Evolutionary conservation across 1,140 invertebrate genomes (phyloP).

Genomic region (Meloidogyne chitwoodi): DNA sequence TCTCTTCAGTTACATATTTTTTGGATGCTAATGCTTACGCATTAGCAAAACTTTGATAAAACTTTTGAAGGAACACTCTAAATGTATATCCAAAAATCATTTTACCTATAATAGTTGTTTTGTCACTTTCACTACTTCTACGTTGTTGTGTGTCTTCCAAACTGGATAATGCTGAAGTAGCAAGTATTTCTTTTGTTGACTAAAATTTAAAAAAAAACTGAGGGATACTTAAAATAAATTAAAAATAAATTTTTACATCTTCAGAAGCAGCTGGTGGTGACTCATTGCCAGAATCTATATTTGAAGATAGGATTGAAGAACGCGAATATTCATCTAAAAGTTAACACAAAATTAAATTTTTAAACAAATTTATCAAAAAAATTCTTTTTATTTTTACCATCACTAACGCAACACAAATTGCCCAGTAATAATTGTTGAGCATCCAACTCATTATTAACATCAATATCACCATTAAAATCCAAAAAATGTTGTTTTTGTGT

Average conservation of each 20-base stretch:
- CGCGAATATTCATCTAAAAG: slow-evolving; percentile 19
- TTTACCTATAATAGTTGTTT: neutral
- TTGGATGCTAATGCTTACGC: neutral
- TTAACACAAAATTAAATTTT: neutral
- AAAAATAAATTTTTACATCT: neutral
- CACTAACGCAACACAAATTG: slow-evolving; percentile 15
- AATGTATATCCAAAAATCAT: too few species aligned
- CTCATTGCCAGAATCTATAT: slow-evolving; percentile 16
- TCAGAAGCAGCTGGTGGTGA: slow-evolving; percentile 2
- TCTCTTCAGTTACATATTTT: neutral
- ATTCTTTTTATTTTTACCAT: neutral
- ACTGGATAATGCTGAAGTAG: neutral
- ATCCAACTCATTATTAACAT: slow-evolving; percentile 5
- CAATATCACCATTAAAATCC: neutral
- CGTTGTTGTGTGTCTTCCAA: slow-evolving; percentile 3
- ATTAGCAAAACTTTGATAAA: neutral
- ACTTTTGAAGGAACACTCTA: too few species aligned
- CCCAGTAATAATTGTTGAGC: slow-evolving; percentile 6
- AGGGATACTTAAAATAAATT: neutral
- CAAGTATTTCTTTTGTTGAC: neutral
- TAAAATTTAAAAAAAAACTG: neutral
- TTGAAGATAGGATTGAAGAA: slow-evolving; percentile 10
- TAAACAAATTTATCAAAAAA: too few species aligned
- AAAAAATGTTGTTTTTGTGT: neutral
- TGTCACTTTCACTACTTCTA: slow-evolving; percentile 16